Conservation (phyloP, 2,888 invertebrate species). For the Tribolium freemani region DNA sequence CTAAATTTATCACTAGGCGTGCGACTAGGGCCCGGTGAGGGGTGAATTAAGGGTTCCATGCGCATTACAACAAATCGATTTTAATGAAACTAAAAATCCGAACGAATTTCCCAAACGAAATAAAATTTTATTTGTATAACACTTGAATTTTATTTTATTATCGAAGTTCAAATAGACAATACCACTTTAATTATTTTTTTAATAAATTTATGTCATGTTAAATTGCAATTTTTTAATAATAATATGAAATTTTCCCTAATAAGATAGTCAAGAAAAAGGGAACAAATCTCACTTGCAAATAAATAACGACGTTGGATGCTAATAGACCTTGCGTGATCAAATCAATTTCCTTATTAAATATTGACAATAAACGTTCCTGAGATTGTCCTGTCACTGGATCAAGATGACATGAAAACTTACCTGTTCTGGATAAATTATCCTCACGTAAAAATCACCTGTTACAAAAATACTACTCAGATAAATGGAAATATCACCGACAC, state of each 20-base stretch:
- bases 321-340: slow-evolving; percentile 26
- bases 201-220: neutral
- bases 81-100: slow-evolving; percentile 3
- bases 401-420: slow-evolving; percentile 27
- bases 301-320: neutral
- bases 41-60: slow-evolving; percentile 39
- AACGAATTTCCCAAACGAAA: neutral
- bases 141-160: neutral
- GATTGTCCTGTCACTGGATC: neutral
- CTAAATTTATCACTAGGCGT: slow-evolving; percentile 37
- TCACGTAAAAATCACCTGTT: slow-evolving; percentile 31
- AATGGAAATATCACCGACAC: slow-evolving; percentile 22
- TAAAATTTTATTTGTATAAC: neutral
- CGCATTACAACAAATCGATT: slow-evolving; percentile 44
- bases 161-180: neutral
- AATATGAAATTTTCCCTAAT: too few relatives aligned
- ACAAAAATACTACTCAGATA: neutral
- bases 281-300: too few relatives aligned
- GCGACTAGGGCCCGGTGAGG: slow-evolving; percentile 16
- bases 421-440: neutral
- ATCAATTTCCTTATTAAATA: slow-evolving; percentile 18
- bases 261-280: too few relatives aligned
- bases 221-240: too few relatives aligned
- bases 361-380: slow-evolving; percentile 1
- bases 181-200: neutral